Base-by-base conservation (phyloP, 2,113 vertebrate genomes). In the Ia io region DNA sequence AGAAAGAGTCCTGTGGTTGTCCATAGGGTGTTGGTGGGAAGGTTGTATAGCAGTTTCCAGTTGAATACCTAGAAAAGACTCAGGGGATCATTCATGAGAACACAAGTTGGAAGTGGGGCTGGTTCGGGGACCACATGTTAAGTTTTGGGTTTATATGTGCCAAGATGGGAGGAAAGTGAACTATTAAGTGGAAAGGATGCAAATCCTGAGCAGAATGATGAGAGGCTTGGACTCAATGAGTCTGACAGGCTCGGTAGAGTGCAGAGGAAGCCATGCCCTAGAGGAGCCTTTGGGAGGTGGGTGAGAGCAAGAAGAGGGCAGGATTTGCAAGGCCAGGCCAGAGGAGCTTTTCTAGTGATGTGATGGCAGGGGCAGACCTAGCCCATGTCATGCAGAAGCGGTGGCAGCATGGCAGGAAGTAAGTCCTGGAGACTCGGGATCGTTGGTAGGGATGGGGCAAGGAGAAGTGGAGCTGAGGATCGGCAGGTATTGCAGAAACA, bases 331-430 rank as follows among this genome's bases (percentile, higher is more conserved):
- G 73, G 84, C 10, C 47, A 28, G 44, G 49, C 67, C 44, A 8
- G 65, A 16, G 49, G 56, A 67, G 49, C 23, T 61, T 63, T 74
- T 56, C 82, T 30, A 0, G 35, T 47, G 42, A 42, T 25, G 35
- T 53, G 30, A 28, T 13, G 1, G 6, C 20, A 12, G 65, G 20
- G 42, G 16, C 63, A 65, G 65, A 9, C 51, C 28, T 4, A 3
- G 6, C 28, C 2, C 18, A 20, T 23, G 22, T 2, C 0, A 0
- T 7, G 71, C 18, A 1, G 18, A 40, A 47, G 40, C 90, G n/a
- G 47, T 2, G 5, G 2, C 63, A 74, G 56, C 11, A 12, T 44
- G 40, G 5, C 30, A 44, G 51, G 56, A 47, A 56, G 73, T 18
- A 35, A 35, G 82, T 63, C 13, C 5, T 32, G 9, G 59, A 63